Evolutionary conservation across 2,888 invertebrate genomes (phyloP).

Genomic region (Phengaris arion): DNA sequence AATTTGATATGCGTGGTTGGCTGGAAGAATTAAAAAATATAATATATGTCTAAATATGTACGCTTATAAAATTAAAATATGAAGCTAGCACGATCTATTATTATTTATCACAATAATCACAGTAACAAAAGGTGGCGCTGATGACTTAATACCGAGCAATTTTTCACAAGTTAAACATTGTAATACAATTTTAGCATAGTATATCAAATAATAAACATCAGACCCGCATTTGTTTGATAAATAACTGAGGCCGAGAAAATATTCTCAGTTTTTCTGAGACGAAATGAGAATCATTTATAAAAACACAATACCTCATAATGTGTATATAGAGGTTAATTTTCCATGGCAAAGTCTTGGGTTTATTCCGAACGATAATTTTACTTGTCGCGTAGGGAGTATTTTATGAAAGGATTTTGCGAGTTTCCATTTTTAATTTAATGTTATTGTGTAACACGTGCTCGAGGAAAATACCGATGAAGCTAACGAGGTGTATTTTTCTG

Average conservation of each 20-base stretch:
- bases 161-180: conserved; percentile 2
- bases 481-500: conserved; percentile 20
- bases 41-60: no score
- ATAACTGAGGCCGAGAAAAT: conserved; percentile 8
- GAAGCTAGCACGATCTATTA: background rate
- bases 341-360: conserved; percentile 17
- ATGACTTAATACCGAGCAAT: background rate
- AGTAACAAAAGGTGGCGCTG: background rate
- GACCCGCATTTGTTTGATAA: conserved; percentile 20
- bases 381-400: conserved; percentile 7
- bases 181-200: background rate
- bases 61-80: no score
- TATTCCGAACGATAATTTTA: conserved; percentile 29
- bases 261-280: conserved; percentile 23
- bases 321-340: conserved; percentile 29
- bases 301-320: conserved; percentile 30
- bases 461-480: conserved; percentile 13
- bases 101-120: background rate
- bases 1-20: no score
- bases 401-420: conserved; percentile 14
- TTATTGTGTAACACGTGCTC: conserved; percentile 14
- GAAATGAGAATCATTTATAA: conserved; percentile 31
- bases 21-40: no score
- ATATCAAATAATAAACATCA: conserved; percentile 13
- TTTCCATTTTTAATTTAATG: conserved; percentile 23